Conservation (phyloP, 2,888 invertebrate species). For the Apamea crenata region DNA sequence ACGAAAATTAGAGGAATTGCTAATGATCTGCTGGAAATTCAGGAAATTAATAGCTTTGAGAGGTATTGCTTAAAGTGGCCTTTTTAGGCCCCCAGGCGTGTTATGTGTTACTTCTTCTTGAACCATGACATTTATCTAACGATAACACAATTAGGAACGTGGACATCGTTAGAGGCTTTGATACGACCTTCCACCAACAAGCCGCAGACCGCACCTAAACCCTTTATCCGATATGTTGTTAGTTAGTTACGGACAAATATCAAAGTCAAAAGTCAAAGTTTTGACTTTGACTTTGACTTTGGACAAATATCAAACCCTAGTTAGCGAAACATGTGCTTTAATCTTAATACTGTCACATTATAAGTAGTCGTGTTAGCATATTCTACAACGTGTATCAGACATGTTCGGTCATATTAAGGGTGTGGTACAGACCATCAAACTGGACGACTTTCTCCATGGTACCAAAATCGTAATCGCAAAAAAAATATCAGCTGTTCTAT, state of each 20-base stretch:
- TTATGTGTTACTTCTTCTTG: not conserved
- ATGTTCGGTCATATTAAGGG: not conserved
- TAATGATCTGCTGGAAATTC: no score
- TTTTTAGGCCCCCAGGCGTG: no score
- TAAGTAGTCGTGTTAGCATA: not conserved
- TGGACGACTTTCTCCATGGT: no score
- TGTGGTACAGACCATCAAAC: no score
- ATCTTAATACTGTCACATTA: not conserved
- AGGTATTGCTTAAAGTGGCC: no score
- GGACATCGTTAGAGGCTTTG: constrained; percentile 30
- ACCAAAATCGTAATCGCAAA: no score
- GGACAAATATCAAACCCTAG: not conserved
- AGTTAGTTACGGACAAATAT: not conserved
- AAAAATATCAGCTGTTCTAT: no score
- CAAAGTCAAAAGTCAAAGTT: no score
- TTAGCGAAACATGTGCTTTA: not conserved
- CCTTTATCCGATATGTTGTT: constrained; percentile 24
- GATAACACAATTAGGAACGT: constrained; percentile 12
- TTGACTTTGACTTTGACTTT: no score
- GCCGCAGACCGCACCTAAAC: constrained; percentile 5
- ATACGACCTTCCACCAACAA: constrained; percentile 36
- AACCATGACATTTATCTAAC: constrained; percentile 24
- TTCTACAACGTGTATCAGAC: not conserved
- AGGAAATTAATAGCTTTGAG: no score
- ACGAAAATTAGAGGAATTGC: no score